Percentiles rank a stretch among this genome's conserved stretches.
Conservation (phyloP, 1,140 invertebrate species). For the Drosophila ananassae region DNA sequence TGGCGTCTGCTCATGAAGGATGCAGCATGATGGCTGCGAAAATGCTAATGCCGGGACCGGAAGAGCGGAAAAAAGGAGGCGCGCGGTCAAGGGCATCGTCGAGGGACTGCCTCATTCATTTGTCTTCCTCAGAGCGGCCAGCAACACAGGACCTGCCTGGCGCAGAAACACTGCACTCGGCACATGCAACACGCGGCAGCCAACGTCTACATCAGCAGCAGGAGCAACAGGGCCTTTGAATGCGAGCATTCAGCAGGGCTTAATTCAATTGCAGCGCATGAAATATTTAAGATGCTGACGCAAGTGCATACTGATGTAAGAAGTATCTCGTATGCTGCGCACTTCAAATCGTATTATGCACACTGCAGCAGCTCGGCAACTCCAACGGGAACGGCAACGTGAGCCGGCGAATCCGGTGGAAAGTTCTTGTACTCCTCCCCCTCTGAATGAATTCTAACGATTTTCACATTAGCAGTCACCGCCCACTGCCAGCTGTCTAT, state of each 20-base stretch:
- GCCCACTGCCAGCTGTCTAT: constrained; percentile 61
- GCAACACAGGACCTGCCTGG: constrained; percentile 36
- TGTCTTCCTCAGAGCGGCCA: constrained; percentile 63
- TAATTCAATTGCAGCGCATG: constrained; percentile 77
- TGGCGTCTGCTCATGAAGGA: constrained; percentile 61
- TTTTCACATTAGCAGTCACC: constrained; percentile 70
- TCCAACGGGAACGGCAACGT: constrained; percentile 28
- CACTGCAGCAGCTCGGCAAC: constrained; percentile 47
- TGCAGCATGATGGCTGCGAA: constrained; percentile 29
- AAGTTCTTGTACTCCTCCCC: constrained; percentile 30
- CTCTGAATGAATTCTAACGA: constrained; percentile 68
- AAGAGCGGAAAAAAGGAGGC: constrained; percentile 8
- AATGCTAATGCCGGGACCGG: constrained; percentile 58
- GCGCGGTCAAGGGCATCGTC: constrained; percentile 50
- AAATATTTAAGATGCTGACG: constrained; percentile 74
- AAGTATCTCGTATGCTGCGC: constrained; percentile 44
- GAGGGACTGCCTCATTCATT: constrained; percentile 56
- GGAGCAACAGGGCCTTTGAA: constrained; percentile 1
- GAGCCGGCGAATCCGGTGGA: constrained; percentile 50
- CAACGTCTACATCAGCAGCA: constrained; percentile 17
- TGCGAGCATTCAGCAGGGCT: constrained; percentile 25
- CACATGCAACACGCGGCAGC: constrained; percentile 36
- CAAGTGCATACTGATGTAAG: constrained; percentile 45
- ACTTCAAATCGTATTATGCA: constrained; percentile 74
- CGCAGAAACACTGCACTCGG: constrained; percentile 52